These are phyloP conservation scores for Corydoras sp. DNA, from an alignment of 2,113 vertebrate genomes.

Conservation along the genomic window DNA sequence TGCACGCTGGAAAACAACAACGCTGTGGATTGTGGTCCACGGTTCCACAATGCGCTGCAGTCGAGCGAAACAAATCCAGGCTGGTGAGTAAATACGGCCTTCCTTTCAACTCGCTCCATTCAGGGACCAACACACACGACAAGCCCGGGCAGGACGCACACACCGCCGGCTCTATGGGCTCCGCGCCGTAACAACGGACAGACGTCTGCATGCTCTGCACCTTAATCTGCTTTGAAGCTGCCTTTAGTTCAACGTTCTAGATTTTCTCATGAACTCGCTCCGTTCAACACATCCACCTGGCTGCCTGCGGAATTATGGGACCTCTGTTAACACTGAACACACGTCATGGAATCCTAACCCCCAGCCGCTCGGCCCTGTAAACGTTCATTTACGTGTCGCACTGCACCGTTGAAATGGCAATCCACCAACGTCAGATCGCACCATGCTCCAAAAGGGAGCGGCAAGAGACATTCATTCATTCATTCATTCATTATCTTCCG, in stretches of 20 bases:
- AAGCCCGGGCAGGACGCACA: slow-evolving; percentile 1
- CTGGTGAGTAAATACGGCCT: slow-evolving; percentile 3
- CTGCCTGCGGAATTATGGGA: no score
- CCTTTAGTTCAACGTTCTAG: neutral
- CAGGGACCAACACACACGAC: neutral
- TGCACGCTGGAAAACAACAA: neutral
- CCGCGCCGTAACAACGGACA: slow-evolving; percentile 1
- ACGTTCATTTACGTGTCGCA: no score
- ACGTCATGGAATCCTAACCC: no score
- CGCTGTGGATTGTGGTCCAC: neutral
- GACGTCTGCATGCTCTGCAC: no score
- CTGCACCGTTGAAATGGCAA: no score
- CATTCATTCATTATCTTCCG: no score
- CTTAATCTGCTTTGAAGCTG: neutral
- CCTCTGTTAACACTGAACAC: no score
- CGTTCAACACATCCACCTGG: no score
- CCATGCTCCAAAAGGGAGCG: no score
- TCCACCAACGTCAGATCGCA: no score
- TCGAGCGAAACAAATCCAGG: neutral
- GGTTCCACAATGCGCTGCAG: neutral
- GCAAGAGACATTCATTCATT: no score
- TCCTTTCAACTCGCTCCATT: neutral
- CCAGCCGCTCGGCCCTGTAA: no score
- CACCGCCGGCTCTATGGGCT: neutral
- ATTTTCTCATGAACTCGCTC: neutral